Base-by-base conservation (phyloP, 2,888 invertebrate genomes). In the Drosophila kanekoi region DNA sequence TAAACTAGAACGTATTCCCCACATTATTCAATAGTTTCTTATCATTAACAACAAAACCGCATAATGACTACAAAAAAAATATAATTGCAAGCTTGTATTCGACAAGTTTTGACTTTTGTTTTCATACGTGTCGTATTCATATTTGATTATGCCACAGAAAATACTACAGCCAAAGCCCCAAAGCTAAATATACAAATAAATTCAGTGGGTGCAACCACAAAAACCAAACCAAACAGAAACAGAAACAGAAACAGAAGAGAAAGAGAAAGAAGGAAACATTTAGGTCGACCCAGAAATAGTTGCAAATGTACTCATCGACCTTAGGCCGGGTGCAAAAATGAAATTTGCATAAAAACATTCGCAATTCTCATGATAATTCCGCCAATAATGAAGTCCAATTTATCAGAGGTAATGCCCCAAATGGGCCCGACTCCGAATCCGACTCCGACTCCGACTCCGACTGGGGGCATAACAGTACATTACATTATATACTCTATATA, bases 331-430 rank as follows among this genome's bases (percentile, higher is more conserved):
- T 43, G 47, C 32, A 18, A 9, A 32, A 54, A 51, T 60, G 11
- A 41, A 43, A 75, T 67, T 75, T 43, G n/a, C 72, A 74, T 75
- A 72, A 57, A 59, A 57, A 54, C 72, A 54, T 51, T 58, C 40
- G 72, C 57, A 68, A 61, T 61, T 51, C 72, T 32, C 47, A 35
- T 60, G 77, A 72, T 76, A 72, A 72, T 68, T 57, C 23, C 35
- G 40, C 37, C 20, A 52, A 49, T 72, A 69, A 76, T 69, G 45
- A 45, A 57, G 48, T 64, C 54, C 38, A 59, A 58, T 72, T 62
- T 67, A 62, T 56, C 58, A 54, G 40, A 48, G 56, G 52, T 14
- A 18, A 16, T 40, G 16, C 23, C 32, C 43, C 23, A 10, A 13
- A 37, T 40, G 16, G 32, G 28, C 28, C 4, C 10, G 18, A 54